Percentiles rank a stretch among this genome's conserved stretches.
Conservation (phyloP, 2,888 invertebrate genomes). For the Mystacides longicornis region DNA sequence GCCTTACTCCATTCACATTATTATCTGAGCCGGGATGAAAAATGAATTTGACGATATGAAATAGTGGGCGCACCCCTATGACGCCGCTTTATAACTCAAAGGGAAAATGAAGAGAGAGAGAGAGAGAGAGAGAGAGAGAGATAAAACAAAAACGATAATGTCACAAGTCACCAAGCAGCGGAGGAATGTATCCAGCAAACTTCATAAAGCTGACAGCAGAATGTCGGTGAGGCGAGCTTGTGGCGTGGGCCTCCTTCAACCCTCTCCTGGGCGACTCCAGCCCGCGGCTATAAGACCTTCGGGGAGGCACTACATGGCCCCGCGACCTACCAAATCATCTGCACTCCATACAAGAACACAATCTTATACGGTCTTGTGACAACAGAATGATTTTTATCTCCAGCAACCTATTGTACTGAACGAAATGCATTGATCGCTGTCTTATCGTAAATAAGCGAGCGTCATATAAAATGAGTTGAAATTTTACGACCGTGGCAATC, state of each 20-base stretch:
- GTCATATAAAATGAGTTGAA: no score
- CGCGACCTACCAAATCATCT: neutral
- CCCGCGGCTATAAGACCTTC: neutral
- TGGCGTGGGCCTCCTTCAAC: neutral
- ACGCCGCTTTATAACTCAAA: neutral
- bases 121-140: no score
- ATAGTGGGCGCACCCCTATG: neutral
- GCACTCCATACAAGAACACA: neutral
- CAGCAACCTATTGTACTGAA: no score
- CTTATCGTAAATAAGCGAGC: no score
- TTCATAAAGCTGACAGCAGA: neutral
- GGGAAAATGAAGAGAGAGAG: neutral
- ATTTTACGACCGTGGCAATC: no score
- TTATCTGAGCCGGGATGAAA: no score
- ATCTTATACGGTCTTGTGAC: no score
- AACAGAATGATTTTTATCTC: no score
- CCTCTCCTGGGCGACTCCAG: neutral
- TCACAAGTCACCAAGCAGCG: neutral
- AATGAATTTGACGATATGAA: neutral
- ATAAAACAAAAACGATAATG: slow-evolving; percentile 1
- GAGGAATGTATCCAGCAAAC: no score
- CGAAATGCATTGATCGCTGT: no score
- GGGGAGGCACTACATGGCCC: no score
- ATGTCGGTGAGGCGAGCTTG: neutral
- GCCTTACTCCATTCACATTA: no score